phyloP scores from a whole-genome alignment of 1,140 invertebrate genomes.

The Leptoteleia sp. region DNA sequence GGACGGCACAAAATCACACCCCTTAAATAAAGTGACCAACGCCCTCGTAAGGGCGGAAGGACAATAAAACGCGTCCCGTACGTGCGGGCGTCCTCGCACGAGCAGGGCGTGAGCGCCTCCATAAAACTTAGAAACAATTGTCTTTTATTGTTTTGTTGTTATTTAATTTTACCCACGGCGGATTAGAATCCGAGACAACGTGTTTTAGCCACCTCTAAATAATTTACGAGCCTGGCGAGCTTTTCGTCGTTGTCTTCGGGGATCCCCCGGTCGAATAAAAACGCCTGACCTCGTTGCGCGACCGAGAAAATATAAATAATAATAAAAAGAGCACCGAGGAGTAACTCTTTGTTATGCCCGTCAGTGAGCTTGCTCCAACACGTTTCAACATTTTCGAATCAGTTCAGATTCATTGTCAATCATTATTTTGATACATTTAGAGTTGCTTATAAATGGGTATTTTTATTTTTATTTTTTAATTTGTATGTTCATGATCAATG shows the following conservation, averaged over 20 bases:
- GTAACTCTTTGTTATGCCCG: too few relatives aligned
- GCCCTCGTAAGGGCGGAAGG: constrained; percentile 67
- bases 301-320: too few relatives aligned
- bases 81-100: constrained; percentile 47
- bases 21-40: constrained; percentile 79
- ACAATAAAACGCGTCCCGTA: constrained; percentile 77
- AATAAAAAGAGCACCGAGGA: too few relatives aligned
- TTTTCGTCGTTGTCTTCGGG: constrained; percentile 29
- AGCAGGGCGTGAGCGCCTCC: constrained; percentile 67
- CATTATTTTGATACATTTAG: too few relatives aligned
- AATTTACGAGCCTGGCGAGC: constrained; percentile 75
- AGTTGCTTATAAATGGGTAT: too few relatives aligned
- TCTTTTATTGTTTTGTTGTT: constrained; percentile 80
- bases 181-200: constrained; percentile 50
- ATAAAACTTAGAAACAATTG: constrained; percentile 80
- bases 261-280: constrained; percentile 46
- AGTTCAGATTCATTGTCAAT: too few relatives aligned
- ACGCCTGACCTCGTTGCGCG: constrained; percentile 33
- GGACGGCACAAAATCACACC: constrained; percentile 68
- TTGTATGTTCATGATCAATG: too few relatives aligned
- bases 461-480: too few relatives aligned
- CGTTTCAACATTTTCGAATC: too few relatives aligned
- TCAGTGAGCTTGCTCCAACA: too few relatives aligned
- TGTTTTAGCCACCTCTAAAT: constrained; percentile 72
- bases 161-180: constrained; percentile 75